phyloP scores from a whole-genome alignment of 2,797 vertebrate species.

The Pangasius larnaudii region DNA sequence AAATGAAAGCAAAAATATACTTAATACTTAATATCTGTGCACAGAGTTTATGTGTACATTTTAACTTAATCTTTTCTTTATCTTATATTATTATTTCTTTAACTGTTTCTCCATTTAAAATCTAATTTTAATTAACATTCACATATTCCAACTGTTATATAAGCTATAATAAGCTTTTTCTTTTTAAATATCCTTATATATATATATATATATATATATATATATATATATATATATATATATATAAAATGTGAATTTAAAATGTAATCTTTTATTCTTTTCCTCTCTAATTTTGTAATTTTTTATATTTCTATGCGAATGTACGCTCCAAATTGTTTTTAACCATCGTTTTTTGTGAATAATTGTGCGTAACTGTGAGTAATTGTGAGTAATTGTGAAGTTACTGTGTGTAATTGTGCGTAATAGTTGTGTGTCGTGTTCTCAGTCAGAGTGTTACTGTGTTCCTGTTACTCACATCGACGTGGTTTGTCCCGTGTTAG shows the following conservation, averaged over 20 bases:
- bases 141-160: too few relatives aligned
- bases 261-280: too few relatives aligned
- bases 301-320: too few relatives aligned
- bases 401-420: background rate
- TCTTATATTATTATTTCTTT: background rate
- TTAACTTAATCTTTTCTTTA: background rate
- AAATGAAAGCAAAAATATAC: background rate
- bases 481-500: background rate
- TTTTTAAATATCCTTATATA: too few relatives aligned
- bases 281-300: too few relatives aligned
- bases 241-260: too few relatives aligned
- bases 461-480: conserved; percentile 3
- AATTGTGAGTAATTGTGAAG: background rate
- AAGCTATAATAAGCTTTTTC: too few relatives aligned
- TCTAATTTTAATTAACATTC: background rate
- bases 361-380: background rate
- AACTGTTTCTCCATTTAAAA: background rate
- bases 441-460: too few relatives aligned
- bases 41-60: background rate
- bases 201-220: too few relatives aligned
- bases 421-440: background rate
- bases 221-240: too few relatives aligned
- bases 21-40: background rate
- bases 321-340: too few relatives aligned
- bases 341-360: too few relatives aligned